Percentiles rank a stretch among this genome's conserved stretches.
phyloP scores from a whole-genome alignment of 1,140 invertebrate species.

The Anoplophora glabripennis region DNA sequence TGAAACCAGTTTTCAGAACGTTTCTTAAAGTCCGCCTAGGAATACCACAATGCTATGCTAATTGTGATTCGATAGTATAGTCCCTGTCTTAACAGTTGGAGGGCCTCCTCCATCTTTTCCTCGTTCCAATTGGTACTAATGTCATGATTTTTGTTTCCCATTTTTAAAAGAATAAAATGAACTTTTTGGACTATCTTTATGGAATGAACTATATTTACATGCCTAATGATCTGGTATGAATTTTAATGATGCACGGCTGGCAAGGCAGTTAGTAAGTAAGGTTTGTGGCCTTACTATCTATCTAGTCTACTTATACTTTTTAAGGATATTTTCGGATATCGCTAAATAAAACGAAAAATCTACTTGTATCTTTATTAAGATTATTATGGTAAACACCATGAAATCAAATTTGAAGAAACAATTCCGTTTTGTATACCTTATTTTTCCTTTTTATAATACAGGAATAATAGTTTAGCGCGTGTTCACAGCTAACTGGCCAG shows the following conservation, averaged over 20 bases:
- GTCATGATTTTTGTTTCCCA: conserved; percentile 23
- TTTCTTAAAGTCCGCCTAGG: conserved; percentile 21
- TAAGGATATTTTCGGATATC: neutral
- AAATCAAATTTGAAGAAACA: no score
- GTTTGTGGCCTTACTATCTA: neutral
- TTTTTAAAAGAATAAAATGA: conserved; percentile 1
- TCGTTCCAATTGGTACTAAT: conserved; percentile 20
- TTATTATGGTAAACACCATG: no score
- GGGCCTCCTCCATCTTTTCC: conserved; percentile 23
- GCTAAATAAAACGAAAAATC: no score
- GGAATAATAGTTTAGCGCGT: no score
- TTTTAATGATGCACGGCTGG: neutral
- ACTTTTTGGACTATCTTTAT: neutral
- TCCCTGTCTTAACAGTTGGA: conserved; percentile 13
- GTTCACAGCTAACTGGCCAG: no score
- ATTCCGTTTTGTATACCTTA: no score
- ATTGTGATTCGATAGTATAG: conserved; percentile 14
- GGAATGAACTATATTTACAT: neutral
- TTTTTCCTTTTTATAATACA: no score
- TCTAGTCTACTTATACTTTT: neutral
- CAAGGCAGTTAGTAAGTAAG: conserved; percentile 4
- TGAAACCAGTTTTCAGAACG: conserved; percentile 19
- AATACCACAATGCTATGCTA: conserved; percentile 20
- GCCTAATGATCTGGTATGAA: neutral
- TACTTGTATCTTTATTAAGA: no score